These are phyloP conservation scores for Coryphaenoides rupestris DNA, from an alignment of 2,113 vertebrate species.

Conservation along the genomic window DNA sequence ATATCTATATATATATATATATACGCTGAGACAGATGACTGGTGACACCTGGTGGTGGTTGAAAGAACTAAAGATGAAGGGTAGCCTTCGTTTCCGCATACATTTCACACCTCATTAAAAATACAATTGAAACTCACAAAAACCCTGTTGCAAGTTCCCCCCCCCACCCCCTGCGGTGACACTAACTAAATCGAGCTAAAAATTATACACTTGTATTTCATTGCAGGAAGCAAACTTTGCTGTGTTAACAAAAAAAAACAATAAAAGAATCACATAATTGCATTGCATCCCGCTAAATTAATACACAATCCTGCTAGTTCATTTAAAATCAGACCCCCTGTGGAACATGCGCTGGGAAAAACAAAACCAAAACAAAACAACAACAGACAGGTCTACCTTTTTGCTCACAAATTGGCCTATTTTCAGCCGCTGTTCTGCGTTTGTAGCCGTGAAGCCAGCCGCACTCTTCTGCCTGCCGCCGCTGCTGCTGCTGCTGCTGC, in stretches of 20 bases:
- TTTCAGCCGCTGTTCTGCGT: slow-evolving; percentile 62
- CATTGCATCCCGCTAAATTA: slow-evolving; percentile 54
- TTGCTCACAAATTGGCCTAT: slow-evolving; percentile 80
- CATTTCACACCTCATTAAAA: slow-evolving; percentile 19
- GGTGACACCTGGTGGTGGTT: slow-evolving; percentile 65
- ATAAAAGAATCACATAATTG: slow-evolving; percentile 48
- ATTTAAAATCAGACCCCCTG: slow-evolving; percentile 50
- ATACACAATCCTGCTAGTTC: slow-evolving; percentile 53
- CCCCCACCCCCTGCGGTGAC: slow-evolving; percentile 23
- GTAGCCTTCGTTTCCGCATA: not conserved
- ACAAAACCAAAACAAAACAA: no score
- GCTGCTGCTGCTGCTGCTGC: no score
- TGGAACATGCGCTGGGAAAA: slow-evolving; percentile 54
- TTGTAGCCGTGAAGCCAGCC: slow-evolving; percentile 60
- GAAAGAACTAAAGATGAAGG: slow-evolving; percentile 5
- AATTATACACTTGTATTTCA: slow-evolving; percentile 51
- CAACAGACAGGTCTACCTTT: slow-evolving; percentile 62
- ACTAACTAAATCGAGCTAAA: slow-evolving; percentile 31
- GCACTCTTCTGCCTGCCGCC: slow-evolving; percentile 23
- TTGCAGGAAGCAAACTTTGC: slow-evolving; percentile 62
- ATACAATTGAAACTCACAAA: slow-evolving; percentile 20
- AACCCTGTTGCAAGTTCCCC: slow-evolving; percentile 38
- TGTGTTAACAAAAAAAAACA: slow-evolving; percentile 56
- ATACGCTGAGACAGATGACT: slow-evolving; percentile 29
- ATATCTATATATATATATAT: not conserved